These are phyloP conservation scores for Serrognathus titanus DNA, from an alignment of 2,888 invertebrate genomes.

Conservation along the genomic window DNA sequence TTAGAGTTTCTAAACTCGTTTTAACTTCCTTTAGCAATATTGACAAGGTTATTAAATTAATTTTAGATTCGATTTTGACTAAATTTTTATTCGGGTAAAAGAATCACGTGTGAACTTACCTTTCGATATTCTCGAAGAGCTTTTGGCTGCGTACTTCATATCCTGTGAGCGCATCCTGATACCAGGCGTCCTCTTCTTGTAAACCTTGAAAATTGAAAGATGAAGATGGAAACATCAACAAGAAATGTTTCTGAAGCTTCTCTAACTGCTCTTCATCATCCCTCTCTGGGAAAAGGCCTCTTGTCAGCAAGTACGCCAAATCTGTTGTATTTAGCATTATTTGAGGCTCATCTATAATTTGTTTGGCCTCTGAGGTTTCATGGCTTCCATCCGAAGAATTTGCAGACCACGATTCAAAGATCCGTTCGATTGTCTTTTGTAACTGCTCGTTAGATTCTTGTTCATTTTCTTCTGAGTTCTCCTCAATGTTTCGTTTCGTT, in stretches of 20 bases:
- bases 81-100: too few species aligned
- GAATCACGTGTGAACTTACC: constrained; percentile 17
- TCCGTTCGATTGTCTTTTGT: constrained; percentile 15
- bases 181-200: constrained; percentile 21
- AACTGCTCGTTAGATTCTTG: constrained; percentile 22
- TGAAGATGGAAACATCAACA: constrained; percentile 34
- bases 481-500: constrained; percentile 18
- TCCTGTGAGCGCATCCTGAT: not conserved
- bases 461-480: constrained; percentile 15
- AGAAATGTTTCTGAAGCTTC: constrained; percentile 39
- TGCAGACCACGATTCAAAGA: constrained; percentile 5
- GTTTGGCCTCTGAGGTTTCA: not conserved
- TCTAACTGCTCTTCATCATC: constrained; percentile 34
- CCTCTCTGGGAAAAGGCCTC: constrained; percentile 30
- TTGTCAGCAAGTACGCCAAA: constrained; percentile 24
- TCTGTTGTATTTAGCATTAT: constrained; percentile 7
- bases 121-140: constrained; percentile 25
- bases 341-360: not conserved
- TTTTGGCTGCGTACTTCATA: constrained; percentile 18
- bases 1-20: too few species aligned
- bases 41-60: too few species aligned
- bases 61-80: too few species aligned
- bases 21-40: too few species aligned
- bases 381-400: not conserved
- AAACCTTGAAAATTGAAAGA: constrained; percentile 19